Evolutionary conservation across 2,888 invertebrate species (phyloP).

Genomic region (Slavum lentiscoides): DNA sequence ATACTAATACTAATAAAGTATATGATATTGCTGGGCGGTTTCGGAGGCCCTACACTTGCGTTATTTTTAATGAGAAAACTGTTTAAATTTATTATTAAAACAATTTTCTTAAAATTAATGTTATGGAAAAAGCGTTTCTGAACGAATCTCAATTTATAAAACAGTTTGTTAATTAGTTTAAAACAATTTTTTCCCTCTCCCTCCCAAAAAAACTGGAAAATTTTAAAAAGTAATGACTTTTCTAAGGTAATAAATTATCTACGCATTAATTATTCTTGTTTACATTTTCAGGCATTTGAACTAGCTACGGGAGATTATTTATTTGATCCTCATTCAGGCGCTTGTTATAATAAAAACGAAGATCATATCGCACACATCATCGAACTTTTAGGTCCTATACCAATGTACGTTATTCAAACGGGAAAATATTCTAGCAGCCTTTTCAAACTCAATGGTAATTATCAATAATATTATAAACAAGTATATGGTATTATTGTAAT

Average conservation of each 20-base stretch:
- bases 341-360: constrained; percentile 76
- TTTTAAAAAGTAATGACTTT: not conserved
- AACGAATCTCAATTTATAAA: no score
- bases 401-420: constrained; percentile 72
- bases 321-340: constrained; percentile 80
- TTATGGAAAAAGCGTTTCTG: no score
- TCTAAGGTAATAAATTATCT: not conserved
- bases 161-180: no score
- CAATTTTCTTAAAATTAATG: no score
- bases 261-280: not conserved
- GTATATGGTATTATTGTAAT: not conserved
- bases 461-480: not conserved
- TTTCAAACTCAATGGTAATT: constrained; percentile 71
- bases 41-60: no score
- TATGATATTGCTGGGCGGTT: no score
- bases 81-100: no score
- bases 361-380: constrained; percentile 85
- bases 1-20: no score
- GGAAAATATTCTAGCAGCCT: constrained; percentile 75
- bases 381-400: constrained; percentile 78
- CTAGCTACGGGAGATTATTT: constrained; percentile 85
- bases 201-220: no score
- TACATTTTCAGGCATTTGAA: constrained; percentile 68
- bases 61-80: no score
- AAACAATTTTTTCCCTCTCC: no score